Base-by-base conservation (phyloP, 2,113 vertebrate genomes). In the Percopsis transmontana region DNA sequence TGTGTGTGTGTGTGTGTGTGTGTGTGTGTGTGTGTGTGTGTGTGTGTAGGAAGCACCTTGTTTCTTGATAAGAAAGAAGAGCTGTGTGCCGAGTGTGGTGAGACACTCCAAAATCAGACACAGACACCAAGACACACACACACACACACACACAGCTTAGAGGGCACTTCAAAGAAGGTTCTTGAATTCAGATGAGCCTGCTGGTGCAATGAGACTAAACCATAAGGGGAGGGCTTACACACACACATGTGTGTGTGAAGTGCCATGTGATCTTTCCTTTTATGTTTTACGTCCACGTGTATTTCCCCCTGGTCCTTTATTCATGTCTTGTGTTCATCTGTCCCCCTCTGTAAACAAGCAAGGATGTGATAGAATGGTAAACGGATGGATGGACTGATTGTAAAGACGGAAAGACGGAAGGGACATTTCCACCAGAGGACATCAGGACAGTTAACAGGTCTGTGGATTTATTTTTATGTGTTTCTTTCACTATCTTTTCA, bases 171-270 rank as follows among this genome's bases (percentile, higher is more conserved):
- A 87, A 77, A 88, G 64, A 53, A 67, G 78, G 77, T 57, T 82
- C 73, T 86, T 87, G 90, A 88, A 91, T 90, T 84, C 68, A 85
- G 80, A 91, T 88, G 86, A 90, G 85, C 73, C 50, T 24, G 50
- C 18, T 15, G 14, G 48, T 68, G 64, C 66, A 85, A 85, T 81
- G 63, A 72, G 44, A 47, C 18, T 1, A 12, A 3, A 40, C 13
- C 1, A 14, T 23, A 9, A 38, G 45, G 21, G 54, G 41, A 19
- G 58, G 9, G 14, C 12, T 6, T 9, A 24, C 66, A 48, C 23
- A 61, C 58, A 48, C 58, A 47, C 21, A 47, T 20, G 27, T 0
- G 61, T 44, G 55, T 44, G 68, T 80, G 8, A 38, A 76, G 67
- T 70, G 60, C 45, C 81, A 72, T 76, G 87, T 91, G 82, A 83